Base-by-base conservation (phyloP, 2,113 vertebrate genomes). In the Atherinomorus stipes region DNA sequence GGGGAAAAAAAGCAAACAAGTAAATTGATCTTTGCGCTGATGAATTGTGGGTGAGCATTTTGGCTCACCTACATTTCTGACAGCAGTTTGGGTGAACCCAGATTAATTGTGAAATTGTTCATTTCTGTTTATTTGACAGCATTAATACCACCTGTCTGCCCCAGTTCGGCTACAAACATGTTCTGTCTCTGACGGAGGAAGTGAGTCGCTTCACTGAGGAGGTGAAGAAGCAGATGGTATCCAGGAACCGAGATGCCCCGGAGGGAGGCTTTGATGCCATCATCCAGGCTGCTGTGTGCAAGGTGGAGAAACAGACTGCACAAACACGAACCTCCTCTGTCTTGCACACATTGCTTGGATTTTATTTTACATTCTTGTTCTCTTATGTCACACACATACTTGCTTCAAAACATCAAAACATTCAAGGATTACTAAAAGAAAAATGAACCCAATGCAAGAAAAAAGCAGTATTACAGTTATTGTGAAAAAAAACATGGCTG, bases 191-290 rank as follows among this genome's bases (percentile, higher is more conserved):
- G 57, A 99, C 98, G 4, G 95, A 97, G 9, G 92, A 98, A 76
- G 97, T 99, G 77, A 91, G 82, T 1, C 95, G 95, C 62, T 99
- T 99, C 94, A 98, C 98, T 0, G 96, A 98, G 84, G 97, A 99
- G 67, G 98, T 99, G 78, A 94, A 69, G 86, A 98, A 97, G 78
- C 97, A 99, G 92, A 95, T 72, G 0, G 96, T 99, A 69, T 98
- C 98, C 2, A 94, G 98, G 66, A 99, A 99, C 91, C 94, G 96
- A 0, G 98, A 99, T 0, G 95, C 97, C 0, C 98, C 98, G 0
- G 98, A 99, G 81, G 98, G 98, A 0, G 98, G 98, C 58, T 99
- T 99, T 0, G 98, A 99, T 76, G 98, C 98, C 70, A 98, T 99
- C 90, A 95, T 99, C 74, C 98, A 99, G 91, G 97, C 96, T 16